phyloP scores from a whole-genome alignment of 2,888 invertebrate genomes.

The Charanyca ferruginea region DNA sequence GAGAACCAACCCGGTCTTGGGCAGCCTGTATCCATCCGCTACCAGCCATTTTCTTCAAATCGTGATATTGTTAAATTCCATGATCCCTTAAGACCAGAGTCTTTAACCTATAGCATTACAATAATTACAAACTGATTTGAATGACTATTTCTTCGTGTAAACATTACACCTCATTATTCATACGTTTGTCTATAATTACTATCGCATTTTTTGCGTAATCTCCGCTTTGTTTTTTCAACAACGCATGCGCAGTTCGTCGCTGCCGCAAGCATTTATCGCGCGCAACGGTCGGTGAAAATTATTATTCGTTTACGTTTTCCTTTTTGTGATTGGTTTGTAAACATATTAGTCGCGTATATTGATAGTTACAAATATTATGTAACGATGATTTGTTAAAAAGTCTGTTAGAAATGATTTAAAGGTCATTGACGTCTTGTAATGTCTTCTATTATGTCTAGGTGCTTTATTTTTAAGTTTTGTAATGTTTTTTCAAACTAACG shows the following conservation, averaged over 20 bases:
- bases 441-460: constrained; percentile 37
- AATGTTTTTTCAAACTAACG: background rate
- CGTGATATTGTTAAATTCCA: no score
- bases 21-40: no score
- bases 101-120: no score
- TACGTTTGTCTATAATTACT: constrained; percentile 63
- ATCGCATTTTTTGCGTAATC: constrained; percentile 76
- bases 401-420: constrained; percentile 22
- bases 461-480: constrained; percentile 12
- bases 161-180: constrained; percentile 65
- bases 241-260: constrained; percentile 32
- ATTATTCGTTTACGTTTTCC: constrained; percentile 70
- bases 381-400: constrained; percentile 57
- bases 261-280: constrained; percentile 70
- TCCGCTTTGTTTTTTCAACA: constrained; percentile 67
- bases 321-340: constrained; percentile 62
- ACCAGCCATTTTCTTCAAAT: no score
- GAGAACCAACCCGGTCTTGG: no score
- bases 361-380: constrained; percentile 53
- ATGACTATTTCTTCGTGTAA: constrained; percentile 12
- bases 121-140: constrained; percentile 14
- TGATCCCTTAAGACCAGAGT: no score
- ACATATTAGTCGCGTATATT: constrained; percentile 50
- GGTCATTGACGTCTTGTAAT: constrained; percentile 30
- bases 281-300: constrained; percentile 75